Evolutionary conservation across 2,113 vertebrate species (phyloP), one percentile per base, ranked within the genome.

Genomic region (Serilophus lunatus): DNA sequence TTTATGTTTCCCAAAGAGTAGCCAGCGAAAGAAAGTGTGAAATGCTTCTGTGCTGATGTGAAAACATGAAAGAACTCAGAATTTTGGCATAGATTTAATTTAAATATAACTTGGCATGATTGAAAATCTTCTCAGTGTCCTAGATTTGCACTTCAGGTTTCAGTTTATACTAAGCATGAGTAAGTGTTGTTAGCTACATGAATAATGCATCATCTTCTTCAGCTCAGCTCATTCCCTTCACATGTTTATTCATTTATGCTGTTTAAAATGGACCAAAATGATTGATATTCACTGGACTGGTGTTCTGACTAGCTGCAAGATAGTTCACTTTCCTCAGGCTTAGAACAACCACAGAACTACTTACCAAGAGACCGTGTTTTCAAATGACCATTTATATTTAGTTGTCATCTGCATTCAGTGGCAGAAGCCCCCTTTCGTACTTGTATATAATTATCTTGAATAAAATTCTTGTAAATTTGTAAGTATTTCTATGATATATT

Each of bases 121-220:
- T 93, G 68, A 94, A 96, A 87, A 61, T 77, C 66, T 82, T 63
- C 70, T 92, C 65, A 6, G 53, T 81, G 86, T 92, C 92, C 96
- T 94, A 94, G 54, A 94, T 96, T 94, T 90, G 80, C 72, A 92
- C 77, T 91, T 90, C 33, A 56, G 65, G 64, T 92, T 96, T 95
- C 91, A 85, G 8, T 91, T 95, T 93, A 85, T 91, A 60, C 70
- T 47, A 84, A 42, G 57, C 63, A 2, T 95, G 92, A 94, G 53
- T 90, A 92, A 92, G 81, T 84, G 75, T n/a, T 92, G 90, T 87
- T 92, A 79, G 51, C 72, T 79, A 36, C 65, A 88, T 94, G 94
- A 93, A 95, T 96, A 95, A 97, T 95, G 33, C 65, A 96, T 91
- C 7, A 5, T 85, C 90, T 96, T 87, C 78, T 68, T 84, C 70